phyloP scores from a whole-genome alignment of 2,888 invertebrate genomes.

The Blomia tropicalis region DNA sequence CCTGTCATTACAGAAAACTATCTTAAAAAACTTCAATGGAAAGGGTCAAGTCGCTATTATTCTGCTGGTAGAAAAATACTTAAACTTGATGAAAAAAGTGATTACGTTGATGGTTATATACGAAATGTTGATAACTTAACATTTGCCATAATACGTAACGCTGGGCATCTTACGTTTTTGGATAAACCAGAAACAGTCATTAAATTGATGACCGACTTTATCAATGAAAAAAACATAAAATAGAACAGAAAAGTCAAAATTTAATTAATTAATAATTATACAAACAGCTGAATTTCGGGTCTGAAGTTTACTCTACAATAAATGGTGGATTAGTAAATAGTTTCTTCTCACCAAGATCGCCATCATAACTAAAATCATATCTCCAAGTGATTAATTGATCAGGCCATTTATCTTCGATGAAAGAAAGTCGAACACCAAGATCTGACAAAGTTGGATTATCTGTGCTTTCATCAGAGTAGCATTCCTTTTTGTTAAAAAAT shows the following conservation, averaged over 20 bases:
- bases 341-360: conserved; percentile 7
- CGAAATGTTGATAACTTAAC: conserved; percentile 53
- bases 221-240: conserved; percentile 43
- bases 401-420: conserved; percentile 47
- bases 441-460: conserved; percentile 63
- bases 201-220: conserved; percentile 53
- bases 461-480: conserved; percentile 51
- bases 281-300: too few relatives aligned
- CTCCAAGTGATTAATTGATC: background rate
- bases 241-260: too few relatives aligned
- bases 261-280: too few relatives aligned
- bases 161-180: conserved; percentile 64
- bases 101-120: conserved; percentile 52
- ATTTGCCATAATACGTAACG: conserved; percentile 56
- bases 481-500: conserved; percentile 45
- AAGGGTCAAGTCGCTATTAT: conserved; percentile 48
- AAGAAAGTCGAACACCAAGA: conserved; percentile 58
- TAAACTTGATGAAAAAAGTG: conserved; percentile 33
- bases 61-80: conserved; percentile 39
- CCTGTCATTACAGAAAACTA: conserved; percentile 68
- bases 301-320: too few relatives aligned
- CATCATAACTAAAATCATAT: background rate
- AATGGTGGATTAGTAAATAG: background rate
- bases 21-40: conserved; percentile 53
- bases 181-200: conserved; percentile 62